These are phyloP conservation scores for Nematostella vectensis DNA, from an alignment of 92 coral and sea anemone species.

Conservation along the genomic window DNA sequence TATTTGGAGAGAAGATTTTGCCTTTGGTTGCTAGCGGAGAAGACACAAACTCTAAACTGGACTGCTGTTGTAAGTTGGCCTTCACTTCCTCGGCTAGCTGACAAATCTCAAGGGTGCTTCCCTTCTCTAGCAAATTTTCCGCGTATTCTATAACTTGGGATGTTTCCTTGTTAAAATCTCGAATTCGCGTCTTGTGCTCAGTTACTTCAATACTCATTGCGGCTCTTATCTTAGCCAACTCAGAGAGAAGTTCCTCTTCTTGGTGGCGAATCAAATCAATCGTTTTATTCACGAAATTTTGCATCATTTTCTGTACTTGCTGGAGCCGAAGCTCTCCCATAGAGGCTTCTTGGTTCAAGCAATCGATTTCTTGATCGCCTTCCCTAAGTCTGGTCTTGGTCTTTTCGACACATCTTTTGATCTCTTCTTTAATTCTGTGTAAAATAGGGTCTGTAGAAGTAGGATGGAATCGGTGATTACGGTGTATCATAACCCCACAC, in stretches of 20 bases:
- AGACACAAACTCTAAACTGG: conserved; percentile 10
- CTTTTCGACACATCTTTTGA: conserved; percentile 1
- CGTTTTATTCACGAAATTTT: conserved; percentile 15
- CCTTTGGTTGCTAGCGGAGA: conserved; percentile 9
- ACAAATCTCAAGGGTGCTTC: conserved; percentile 13
- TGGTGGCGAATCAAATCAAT: conserved; percentile 7
- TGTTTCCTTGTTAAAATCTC: conserved; percentile 1
- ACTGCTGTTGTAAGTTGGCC: conserved; percentile 6
- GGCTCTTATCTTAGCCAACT: conserved; percentile 1
- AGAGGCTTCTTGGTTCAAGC: not conserved
- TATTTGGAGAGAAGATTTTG: conserved; percentile 15
- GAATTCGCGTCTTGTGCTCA: not conserved
- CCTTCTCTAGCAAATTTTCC: conserved; percentile 8
- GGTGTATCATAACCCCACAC: conserved; percentile 14
- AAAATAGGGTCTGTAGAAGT: conserved; percentile 3
- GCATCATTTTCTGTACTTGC: conserved; percentile 11
- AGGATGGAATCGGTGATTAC: conserved; percentile 2
- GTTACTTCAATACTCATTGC: conserved; percentile 3
- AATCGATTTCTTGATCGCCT: conserved; percentile 4
- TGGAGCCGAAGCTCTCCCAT: conserved; percentile 2
- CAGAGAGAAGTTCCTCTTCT: conserved; percentile 8
- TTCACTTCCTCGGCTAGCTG: conserved; percentile 10
- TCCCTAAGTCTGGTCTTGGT: conserved; percentile 4
- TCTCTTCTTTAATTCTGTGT: conserved; percentile 1
- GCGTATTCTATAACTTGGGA: conserved; percentile 6